phyloP scores from a whole-genome alignment of 2,888 invertebrate species.

The Zaprionus obscuricornis region DNA sequence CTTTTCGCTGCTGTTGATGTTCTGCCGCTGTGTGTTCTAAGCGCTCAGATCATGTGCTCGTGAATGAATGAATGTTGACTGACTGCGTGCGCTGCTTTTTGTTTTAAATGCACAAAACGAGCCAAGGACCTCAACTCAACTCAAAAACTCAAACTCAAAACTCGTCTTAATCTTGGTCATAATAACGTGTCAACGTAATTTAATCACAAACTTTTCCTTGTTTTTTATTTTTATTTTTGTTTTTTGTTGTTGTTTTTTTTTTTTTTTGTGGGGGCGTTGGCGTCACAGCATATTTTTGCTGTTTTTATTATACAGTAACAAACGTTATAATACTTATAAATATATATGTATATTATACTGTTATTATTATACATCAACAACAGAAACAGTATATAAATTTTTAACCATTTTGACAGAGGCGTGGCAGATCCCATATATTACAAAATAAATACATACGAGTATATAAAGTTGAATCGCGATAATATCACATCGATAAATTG shows the following conservation, averaged over 20 bases:
- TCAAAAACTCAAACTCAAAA: slow-evolving; percentile 22
- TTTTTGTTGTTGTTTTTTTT: slow-evolving; percentile 22
- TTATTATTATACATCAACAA: no score
- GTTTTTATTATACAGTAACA: no score
- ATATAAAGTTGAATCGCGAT: no score
- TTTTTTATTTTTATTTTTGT: slow-evolving; percentile 8
- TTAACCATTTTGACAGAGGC: no score
- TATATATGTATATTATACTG: no score
- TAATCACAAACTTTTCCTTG: slow-evolving; percentile 31
- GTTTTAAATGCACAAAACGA: slow-evolving; percentile 60
- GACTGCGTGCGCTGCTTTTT: slow-evolving; percentile 64
- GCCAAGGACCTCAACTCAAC: not conserved
- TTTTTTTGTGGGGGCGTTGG: slow-evolving; percentile 30
- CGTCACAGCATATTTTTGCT: no score
- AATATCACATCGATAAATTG: no score
- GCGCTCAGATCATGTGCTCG: slow-evolving; percentile 79
- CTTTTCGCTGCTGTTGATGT: slow-evolving; percentile 31
- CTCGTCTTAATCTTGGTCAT: slow-evolving; percentile 51
- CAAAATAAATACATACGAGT: no score
- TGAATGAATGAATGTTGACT: slow-evolving; percentile 77
- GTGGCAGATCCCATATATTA: no score
- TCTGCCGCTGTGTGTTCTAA: slow-evolving; percentile 72
- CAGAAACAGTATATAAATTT: no score
- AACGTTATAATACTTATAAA: no score
- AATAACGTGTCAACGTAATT: slow-evolving; percentile 49